Evolutionary conservation across 2,888 invertebrate species (phyloP).

Genomic region (Cosmia trapezina): DNA sequence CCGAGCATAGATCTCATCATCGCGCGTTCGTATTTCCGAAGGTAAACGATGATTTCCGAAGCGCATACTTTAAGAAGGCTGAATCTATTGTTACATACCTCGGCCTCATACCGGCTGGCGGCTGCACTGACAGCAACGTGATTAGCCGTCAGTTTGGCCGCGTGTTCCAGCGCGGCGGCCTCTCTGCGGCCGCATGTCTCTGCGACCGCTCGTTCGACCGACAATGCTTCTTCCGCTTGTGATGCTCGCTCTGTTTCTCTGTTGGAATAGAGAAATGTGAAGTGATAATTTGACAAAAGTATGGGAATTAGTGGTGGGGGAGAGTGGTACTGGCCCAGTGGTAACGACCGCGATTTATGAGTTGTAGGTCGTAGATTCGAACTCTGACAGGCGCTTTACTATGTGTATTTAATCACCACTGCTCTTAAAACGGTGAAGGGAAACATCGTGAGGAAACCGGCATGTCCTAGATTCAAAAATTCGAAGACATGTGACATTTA

Average conservation of each 20-base stretch:
- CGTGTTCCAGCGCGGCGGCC: slow-evolving; percentile 83
- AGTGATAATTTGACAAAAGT: background rate
- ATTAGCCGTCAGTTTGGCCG: slow-evolving; percentile 80
- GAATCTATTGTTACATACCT: slow-evolving; percentile 64
- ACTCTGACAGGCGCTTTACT: no score
- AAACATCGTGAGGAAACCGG: no score
- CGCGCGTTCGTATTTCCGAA: background rate
- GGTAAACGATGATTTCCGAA: background rate
- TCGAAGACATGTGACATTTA: no score
- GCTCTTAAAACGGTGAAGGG: no score
- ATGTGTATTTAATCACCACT: no score
- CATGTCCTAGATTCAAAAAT: no score
- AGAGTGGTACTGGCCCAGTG: no score
- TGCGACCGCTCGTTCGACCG: slow-evolving; percentile 76
- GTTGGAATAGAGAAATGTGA: background rate
- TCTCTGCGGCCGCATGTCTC: slow-evolving; percentile 84
- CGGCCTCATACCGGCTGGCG: slow-evolving; percentile 64
- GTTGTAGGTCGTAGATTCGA: no score
- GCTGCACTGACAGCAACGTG: slow-evolving; percentile 74
- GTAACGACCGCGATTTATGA: no score
- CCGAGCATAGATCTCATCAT: no score
- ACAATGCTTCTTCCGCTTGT: slow-evolving; percentile 77
- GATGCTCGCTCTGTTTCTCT: slow-evolving; percentile 80
- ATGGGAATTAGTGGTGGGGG: background rate
- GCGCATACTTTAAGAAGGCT: background rate